Conservation (phyloP, 2,888 invertebrate species). For the Willowsia nigromaculata region DNA sequence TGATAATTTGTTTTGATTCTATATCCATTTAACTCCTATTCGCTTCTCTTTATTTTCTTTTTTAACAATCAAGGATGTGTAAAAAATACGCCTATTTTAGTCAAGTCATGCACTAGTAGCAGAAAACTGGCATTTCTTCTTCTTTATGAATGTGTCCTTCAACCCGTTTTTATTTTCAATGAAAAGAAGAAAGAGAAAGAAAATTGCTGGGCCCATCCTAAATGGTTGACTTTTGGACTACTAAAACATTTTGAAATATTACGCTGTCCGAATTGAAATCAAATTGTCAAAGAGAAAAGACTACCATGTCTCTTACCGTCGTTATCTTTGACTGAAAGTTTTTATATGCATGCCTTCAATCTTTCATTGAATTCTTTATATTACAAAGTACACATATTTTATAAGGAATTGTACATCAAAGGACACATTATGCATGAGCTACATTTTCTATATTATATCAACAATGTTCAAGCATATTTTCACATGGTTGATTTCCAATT, state of each 20-base stretch:
- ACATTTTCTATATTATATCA: not conserved
- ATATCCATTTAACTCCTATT: not conserved
- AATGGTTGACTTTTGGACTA: conserved; percentile 20
- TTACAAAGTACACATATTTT: not conserved
- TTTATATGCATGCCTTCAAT: conserved; percentile 4
- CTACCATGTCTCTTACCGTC: not conserved
- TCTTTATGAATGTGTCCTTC: not conserved
- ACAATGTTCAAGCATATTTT: not conserved
- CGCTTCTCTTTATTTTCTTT: not conserved
- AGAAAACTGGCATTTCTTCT: too few species aligned
- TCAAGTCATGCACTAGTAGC: not conserved
- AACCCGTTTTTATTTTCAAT: not conserved
- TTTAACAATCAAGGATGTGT: not conserved
- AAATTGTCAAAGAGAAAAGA: conserved; percentile 36
- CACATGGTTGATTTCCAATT: conserved; percentile 20
- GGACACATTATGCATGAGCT: too few species aligned
- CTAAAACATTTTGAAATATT: conserved; percentile 51
- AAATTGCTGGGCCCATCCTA: conserved; percentile 12
- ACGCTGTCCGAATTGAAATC: conserved; percentile 51
- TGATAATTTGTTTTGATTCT: conserved; percentile 66
- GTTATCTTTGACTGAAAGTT: conserved; percentile 10
- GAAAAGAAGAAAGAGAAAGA: not conserved
- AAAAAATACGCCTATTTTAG: not conserved
- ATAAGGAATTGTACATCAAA: too few species aligned
- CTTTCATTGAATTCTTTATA: not conserved